Conservation (phyloP, 2,797 vertebrate species). For the Cryptoprocta ferox region DNA sequence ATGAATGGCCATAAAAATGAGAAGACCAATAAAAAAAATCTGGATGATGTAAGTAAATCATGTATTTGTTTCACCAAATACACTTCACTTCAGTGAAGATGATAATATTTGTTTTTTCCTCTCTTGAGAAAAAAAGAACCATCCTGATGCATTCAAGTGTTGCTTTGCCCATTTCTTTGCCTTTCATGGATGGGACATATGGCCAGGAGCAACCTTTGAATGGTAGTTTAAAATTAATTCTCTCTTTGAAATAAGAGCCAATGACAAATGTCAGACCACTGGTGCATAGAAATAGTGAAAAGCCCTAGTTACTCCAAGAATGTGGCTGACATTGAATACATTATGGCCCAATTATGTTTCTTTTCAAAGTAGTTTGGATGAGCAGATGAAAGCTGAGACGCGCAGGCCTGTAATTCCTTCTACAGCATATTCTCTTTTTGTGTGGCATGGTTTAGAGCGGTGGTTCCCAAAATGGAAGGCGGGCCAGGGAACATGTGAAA, state of each 20-base stretch:
- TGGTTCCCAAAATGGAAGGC: not conserved
- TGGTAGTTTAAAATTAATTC: constrained; percentile 54
- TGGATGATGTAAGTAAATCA: not conserved
- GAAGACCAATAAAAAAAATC: not conserved
- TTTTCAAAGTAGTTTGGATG: constrained; percentile 47
- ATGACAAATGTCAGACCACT: constrained; percentile 43
- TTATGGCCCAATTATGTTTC: constrained; percentile 53
- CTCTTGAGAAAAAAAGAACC: not conserved
- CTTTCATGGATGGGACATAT: not conserved
- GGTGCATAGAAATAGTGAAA: constrained; percentile 51
- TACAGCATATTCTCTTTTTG: not conserved
- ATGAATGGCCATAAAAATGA: not conserved
- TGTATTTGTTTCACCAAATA: not conserved
- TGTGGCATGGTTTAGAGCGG: not conserved
- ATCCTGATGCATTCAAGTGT: not conserved
- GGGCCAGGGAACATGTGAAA: not conserved
- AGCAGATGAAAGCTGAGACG: constrained; percentile 24
- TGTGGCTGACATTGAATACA: constrained; percentile 30
- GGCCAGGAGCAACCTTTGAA: constrained; percentile 27
- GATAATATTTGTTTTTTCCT: not conserved
- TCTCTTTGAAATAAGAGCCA: constrained; percentile 63
- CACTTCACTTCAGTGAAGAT: not conserved
- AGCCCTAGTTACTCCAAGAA: constrained; percentile 40
- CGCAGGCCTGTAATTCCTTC: not conserved
- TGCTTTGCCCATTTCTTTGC: constrained; percentile 3